phyloP scores from a whole-genome alignment of 2,113 vertebrate species.

The Sinocyclocheilus maitianheensis region DNA sequence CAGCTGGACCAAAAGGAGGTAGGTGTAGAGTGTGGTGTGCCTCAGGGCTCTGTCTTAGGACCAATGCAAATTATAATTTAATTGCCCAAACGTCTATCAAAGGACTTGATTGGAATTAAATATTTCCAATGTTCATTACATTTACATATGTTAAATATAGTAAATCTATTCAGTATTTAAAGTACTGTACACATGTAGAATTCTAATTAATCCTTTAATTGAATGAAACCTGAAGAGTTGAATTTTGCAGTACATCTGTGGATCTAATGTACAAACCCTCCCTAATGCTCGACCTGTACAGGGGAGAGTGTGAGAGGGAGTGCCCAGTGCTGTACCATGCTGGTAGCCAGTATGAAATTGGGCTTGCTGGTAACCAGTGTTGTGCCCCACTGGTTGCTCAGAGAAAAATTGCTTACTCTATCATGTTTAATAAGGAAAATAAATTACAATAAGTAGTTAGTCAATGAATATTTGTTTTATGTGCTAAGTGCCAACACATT shows the following conservation, averaged over 20 bases:
- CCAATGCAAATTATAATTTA: not conserved
- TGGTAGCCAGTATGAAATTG: conserved; percentile 80
- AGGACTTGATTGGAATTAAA: not conserved
- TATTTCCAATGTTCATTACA: not conserved
- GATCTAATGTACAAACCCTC: not conserved
- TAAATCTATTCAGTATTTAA: not conserved
- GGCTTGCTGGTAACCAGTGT: conserved; percentile 78
- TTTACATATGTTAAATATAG: not conserved
- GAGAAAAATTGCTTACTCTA: conserved; percentile 62
- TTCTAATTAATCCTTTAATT: not conserved
- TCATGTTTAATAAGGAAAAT: not conserved
- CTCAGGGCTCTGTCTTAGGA: conserved; percentile 15
- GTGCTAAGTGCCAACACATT: not conserved
- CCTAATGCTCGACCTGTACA: not conserved
- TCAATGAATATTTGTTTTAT: not conserved
- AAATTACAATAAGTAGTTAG: not conserved
- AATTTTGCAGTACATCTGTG: not conserved
- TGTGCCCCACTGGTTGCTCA: conserved; percentile 79
- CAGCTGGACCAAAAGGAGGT: conserved; percentile 98
- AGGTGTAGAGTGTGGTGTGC: conserved; percentile 65
- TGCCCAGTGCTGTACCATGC: conserved; percentile 78
- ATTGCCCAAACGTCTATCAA: not conserved
- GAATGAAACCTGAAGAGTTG: not conserved
- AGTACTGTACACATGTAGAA: not conserved
- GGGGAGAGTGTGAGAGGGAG: conserved; percentile 51